These are phyloP conservation scores for Notiomystis cincta DNA, from an alignment of 2,113 vertebrate genomes.

Conservation along the genomic window DNA sequence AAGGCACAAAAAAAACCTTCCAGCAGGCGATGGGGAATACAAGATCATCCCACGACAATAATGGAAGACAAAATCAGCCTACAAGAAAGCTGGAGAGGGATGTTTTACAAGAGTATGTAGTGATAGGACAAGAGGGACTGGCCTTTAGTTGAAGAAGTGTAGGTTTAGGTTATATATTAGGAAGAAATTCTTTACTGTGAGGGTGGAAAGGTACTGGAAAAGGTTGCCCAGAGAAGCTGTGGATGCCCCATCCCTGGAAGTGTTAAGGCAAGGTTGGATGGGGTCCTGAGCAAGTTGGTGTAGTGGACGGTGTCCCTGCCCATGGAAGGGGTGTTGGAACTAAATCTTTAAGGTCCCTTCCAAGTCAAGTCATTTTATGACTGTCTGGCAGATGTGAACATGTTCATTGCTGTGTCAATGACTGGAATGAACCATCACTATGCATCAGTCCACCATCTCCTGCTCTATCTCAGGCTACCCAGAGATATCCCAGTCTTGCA, in stretches of 20 bases:
- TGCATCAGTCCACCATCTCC: background rate
- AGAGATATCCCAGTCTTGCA: background rate
- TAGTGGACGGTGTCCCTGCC: background rate
- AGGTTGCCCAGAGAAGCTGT: background rate
- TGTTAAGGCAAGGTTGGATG: background rate
- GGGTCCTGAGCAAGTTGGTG: background rate
- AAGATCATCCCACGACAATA: no score
- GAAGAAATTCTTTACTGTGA: background rate
- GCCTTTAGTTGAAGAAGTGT: background rate
- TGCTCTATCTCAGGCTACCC: background rate
- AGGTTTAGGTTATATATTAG: background rate
- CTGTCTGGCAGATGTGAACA: background rate
- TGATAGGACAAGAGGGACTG: background rate
- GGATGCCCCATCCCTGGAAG: background rate
- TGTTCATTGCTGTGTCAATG: background rate
- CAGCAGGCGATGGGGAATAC: no score
- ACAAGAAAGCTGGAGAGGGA: background rate
- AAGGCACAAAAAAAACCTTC: no score
- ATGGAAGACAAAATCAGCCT: background rate
- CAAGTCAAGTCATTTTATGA: no score
- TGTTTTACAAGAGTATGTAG: background rate
- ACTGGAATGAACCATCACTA: background rate
- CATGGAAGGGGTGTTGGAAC: background rate
- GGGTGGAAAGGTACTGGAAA: background rate
- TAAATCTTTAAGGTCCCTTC: background rate